Conservation (phyloP, 2,888 invertebrate species). For the Melipona bicolor region DNA sequence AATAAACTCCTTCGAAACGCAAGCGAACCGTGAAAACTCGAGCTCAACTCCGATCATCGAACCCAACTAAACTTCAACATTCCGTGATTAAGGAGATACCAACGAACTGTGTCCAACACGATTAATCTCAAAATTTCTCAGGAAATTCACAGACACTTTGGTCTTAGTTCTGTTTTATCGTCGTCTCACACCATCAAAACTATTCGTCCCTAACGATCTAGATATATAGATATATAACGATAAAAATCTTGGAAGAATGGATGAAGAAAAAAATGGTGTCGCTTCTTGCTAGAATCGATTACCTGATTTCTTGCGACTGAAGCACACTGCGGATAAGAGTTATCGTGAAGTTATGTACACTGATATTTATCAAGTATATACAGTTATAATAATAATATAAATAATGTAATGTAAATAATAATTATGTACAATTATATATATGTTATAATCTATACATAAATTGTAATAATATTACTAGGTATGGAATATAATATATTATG, state of each 20-base stretch:
- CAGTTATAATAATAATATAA: too few species aligned
- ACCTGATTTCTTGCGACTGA: slow-evolving; percentile 4
- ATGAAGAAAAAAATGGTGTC: not conserved
- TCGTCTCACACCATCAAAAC: not conserved
- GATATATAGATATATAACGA: not conserved
- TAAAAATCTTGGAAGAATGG: not conserved
- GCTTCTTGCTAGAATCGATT: not conserved
- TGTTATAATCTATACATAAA: too few species aligned
- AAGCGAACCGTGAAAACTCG: slow-evolving; percentile 23
- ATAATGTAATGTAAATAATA: too few species aligned
- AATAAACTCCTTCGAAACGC: not conserved
- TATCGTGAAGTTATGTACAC: too few species aligned
- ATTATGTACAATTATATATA: too few species aligned
- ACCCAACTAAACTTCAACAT: not conserved
- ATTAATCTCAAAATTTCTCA: slow-evolving; percentile 23
- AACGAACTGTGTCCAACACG: slow-evolving; percentile 26
- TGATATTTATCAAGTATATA: too few species aligned
- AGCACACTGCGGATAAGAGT: not conserved
- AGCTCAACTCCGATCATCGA: not conserved
- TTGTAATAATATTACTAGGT: too few species aligned
- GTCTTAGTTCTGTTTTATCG: not conserved
- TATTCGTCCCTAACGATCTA: not conserved
- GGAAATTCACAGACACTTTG: not conserved
- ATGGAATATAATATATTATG: too few species aligned
- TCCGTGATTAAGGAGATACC: slow-evolving; percentile 23